Conservation (phyloP, 1,140 invertebrate genomes). For the Battus philenor region DNA sequence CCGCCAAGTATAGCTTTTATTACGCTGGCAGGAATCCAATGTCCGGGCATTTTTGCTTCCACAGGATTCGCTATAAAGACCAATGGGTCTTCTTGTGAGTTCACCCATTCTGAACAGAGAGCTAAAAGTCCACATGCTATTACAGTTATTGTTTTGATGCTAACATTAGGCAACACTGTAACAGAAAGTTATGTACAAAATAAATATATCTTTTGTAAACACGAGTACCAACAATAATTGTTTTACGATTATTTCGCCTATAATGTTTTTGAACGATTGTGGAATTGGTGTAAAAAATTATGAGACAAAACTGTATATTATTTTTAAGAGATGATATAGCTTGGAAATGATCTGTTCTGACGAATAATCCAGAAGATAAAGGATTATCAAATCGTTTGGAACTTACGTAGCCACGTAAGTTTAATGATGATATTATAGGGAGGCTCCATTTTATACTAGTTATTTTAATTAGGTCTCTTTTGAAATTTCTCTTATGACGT, state of each 20-base stretch:
- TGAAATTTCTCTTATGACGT: too few relatives aligned
- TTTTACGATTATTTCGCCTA: neutral
- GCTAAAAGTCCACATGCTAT: neutral
- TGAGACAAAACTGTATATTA: too few relatives aligned
- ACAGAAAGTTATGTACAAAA: too few relatives aligned
- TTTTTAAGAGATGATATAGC: too few relatives aligned
- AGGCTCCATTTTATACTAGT: too few relatives aligned
- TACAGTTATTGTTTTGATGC: slow-evolving; percentile 9
- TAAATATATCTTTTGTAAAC: too few relatives aligned
- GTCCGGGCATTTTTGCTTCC: slow-evolving; percentile 40
- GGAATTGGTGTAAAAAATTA: neutral
- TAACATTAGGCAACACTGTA: slow-evolving; percentile 22
- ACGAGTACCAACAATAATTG: neutral
- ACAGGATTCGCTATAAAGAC: slow-evolving; percentile 45
- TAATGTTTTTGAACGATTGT: neutral
- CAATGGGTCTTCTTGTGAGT: slow-evolving; percentile 28
- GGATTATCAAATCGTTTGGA: too few relatives aligned
- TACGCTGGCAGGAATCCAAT: slow-evolving; percentile 44
- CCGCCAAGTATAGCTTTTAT: slow-evolving; percentile 33
- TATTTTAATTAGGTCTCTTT: too few relatives aligned
- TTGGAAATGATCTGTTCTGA: too few relatives aligned
- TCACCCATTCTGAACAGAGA: slow-evolving; percentile 13
- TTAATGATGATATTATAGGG: too few relatives aligned
- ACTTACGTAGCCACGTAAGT: too few relatives aligned
- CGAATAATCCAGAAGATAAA: too few relatives aligned